Conservation (phyloP, 2,888 invertebrate species). For the Lasioglossum calceatum region DNA sequence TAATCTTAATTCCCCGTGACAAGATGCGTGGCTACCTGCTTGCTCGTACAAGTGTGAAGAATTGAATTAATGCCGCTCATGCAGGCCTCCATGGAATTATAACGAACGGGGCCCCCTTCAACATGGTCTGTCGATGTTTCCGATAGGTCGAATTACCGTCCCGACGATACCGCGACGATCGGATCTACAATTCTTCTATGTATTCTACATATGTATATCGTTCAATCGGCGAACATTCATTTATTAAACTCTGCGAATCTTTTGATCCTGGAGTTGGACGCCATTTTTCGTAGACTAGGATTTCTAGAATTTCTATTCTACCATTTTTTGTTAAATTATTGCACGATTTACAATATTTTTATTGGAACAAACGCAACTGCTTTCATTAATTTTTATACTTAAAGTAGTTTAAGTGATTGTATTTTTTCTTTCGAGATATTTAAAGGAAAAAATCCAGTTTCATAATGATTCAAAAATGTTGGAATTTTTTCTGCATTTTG, state of each 20-base stretch:
- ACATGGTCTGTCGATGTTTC: slow-evolving; percentile 25
- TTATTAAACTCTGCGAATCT: background rate
- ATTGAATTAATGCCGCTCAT: slow-evolving; percentile 68
- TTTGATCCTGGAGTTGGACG: background rate
- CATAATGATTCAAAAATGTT: no score
- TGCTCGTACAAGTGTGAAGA: slow-evolving; percentile 68
- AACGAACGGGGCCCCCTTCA: slow-evolving; percentile 37
- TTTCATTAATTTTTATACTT: no score
- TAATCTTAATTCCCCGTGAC: slow-evolving; percentile 74
- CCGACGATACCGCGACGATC: background rate
- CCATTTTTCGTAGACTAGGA: background rate
- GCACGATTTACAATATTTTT: background rate
- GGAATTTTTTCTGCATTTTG: no score
- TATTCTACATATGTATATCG: background rate
- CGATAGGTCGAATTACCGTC: slow-evolving; percentile 12
- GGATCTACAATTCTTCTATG: background rate
- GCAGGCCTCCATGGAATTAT: slow-evolving; percentile 59
- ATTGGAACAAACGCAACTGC: no score
- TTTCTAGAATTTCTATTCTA: background rate
- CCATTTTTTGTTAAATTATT: background rate
- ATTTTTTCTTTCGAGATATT: no score
- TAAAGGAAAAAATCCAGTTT: no score
- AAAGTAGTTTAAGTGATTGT: no score
- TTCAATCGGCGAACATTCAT: background rate
- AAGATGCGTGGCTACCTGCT: slow-evolving; percentile 70